phyloP scores from a whole-genome alignment of 2,113 vertebrate species.

The Macquaria australasica region DNA sequence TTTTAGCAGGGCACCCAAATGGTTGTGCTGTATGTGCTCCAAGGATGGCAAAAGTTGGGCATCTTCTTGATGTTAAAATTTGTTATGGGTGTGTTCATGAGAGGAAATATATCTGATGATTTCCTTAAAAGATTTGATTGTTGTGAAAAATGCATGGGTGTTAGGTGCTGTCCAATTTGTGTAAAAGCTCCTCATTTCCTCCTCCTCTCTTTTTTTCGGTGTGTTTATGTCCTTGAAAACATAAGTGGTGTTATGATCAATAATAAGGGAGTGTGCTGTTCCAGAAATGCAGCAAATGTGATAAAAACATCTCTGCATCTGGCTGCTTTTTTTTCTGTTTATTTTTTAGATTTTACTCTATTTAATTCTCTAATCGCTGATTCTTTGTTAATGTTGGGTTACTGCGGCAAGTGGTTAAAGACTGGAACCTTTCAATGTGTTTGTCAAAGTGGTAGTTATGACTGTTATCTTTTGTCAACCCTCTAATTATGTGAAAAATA shows the following conservation, averaged over 20 bases:
- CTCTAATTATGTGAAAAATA: background rate
- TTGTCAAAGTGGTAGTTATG: slow-evolving; percentile 24
- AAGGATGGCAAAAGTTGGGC: slow-evolving; percentile 6
- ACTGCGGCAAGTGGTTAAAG: background rate
- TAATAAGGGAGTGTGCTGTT: slow-evolving; percentile 14
- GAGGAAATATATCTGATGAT: background rate
- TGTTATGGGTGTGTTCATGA: background rate
- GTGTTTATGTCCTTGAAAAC: slow-evolving; percentile 13
- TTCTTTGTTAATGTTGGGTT: slow-evolving; percentile 19
- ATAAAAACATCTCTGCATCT: background rate
- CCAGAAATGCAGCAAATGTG: background rate
- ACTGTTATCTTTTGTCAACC: slow-evolving; percentile 7
- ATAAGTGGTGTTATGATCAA: slow-evolving; percentile 35
- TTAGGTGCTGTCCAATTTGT: background rate
- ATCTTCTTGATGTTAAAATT: background rate
- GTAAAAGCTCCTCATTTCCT: background rate
- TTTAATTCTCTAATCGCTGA: background rate
- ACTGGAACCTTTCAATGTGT: slow-evolving; percentile 4
- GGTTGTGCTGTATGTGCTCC: slow-evolving; percentile 24
- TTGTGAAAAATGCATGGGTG: background rate
- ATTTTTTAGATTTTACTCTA: too few species aligned
- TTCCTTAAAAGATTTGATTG: background rate
- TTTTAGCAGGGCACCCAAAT: slow-evolving; percentile 8
- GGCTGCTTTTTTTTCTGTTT: background rate
- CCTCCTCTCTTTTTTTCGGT: background rate